Evolutionary conservation across 1,140 invertebrate species (phyloP).

Genomic region (Aradophagus sp.): DNA sequence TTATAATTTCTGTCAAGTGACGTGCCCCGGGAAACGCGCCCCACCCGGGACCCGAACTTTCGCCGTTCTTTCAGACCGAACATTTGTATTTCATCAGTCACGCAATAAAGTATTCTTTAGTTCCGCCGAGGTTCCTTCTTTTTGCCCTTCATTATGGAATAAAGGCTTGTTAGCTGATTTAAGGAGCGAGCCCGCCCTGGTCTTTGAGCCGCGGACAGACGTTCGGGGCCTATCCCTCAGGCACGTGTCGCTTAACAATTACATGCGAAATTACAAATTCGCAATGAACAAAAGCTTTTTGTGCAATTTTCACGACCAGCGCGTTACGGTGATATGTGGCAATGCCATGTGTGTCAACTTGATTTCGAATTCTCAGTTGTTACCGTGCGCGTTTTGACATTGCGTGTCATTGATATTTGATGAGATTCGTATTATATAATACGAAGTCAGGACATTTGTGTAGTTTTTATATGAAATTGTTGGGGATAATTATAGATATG

Average conservation of each 20-base stretch:
- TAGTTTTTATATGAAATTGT: too few relatives aligned
- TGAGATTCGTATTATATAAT: neutral
- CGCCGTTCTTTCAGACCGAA: slow-evolving; percentile 21
- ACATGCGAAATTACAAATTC: slow-evolving; percentile 17
- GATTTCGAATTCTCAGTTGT: slow-evolving; percentile 4
- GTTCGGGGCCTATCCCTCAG: slow-evolving; percentile 23
- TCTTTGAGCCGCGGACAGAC: slow-evolving; percentile 36
- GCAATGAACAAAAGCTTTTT: slow-evolving; percentile 27
- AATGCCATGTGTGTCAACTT: slow-evolving; percentile 5
- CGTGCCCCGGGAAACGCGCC: slow-evolving; percentile 33
- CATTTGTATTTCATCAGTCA: slow-evolving; percentile 48
- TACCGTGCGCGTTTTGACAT: neutral
- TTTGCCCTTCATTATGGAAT: slow-evolving; percentile 32
- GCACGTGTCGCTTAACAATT: slow-evolving; percentile 35
- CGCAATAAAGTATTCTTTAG: slow-evolving; percentile 30
- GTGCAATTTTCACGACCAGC: slow-evolving; percentile 13
- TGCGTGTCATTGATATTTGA: too few relatives aligned
- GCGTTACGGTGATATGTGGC: slow-evolving; percentile 3
- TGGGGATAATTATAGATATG: too few relatives aligned
- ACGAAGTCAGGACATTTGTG: neutral
- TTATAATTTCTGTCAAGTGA: slow-evolving; percentile 61
- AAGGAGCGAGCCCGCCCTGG: slow-evolving; percentile 25
- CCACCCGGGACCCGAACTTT: slow-evolving; percentile 10
- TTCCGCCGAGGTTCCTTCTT: slow-evolving; percentile 12
- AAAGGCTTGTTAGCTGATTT: slow-evolving; percentile 47